Evolutionary conservation across 2,888 invertebrate species (phyloP).

Genomic region (Anoplius nigerrimus): DNA sequence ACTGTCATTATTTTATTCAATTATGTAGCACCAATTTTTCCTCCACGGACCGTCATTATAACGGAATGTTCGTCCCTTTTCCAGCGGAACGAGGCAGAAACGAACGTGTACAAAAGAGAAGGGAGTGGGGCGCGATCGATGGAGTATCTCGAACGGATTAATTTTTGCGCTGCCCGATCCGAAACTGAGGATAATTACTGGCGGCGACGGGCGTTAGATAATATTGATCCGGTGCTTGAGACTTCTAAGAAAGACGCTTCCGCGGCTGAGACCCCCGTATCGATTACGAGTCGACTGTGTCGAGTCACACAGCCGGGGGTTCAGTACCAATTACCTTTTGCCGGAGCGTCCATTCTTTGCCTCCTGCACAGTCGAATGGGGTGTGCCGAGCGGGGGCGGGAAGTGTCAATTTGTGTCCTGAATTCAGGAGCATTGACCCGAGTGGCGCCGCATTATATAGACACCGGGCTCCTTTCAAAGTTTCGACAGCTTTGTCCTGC

Average conservation of each 20-base stretch:
- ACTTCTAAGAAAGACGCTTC: neutral
- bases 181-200: too few relatives aligned
- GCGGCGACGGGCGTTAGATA: too few relatives aligned
- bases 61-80: too few relatives aligned
- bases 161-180: too few relatives aligned
- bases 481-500: slow-evolving; percentile 21
- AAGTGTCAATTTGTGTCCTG: slow-evolving; percentile 24
- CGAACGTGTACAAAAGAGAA: too few relatives aligned
- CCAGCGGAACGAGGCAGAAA: too few relatives aligned
- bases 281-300: slow-evolving; percentile 1
- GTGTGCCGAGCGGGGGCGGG: neutral
- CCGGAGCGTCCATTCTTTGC: slow-evolving; percentile 8
- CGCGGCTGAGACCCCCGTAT: slow-evolving; percentile 2
- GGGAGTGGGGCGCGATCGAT: too few relatives aligned
- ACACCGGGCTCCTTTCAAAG: slow-evolving; percentile 27
- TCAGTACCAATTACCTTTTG: slow-evolving; percentile 12
- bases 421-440: slow-evolving; percentile 21
- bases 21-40: too few relatives aligned
- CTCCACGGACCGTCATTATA: too few relatives aligned
- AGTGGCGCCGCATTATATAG: slow-evolving; percentile 6
- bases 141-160: too few relatives aligned
- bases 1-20: too few relatives aligned
- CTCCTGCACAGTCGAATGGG: neutral
- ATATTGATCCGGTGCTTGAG: too few relatives aligned
- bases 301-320: slow-evolving; percentile 10